These are phyloP conservation scores for Eristalinus aeneus DNA, from an alignment of 2,888 invertebrate species.

Conservation along the genomic window DNA sequence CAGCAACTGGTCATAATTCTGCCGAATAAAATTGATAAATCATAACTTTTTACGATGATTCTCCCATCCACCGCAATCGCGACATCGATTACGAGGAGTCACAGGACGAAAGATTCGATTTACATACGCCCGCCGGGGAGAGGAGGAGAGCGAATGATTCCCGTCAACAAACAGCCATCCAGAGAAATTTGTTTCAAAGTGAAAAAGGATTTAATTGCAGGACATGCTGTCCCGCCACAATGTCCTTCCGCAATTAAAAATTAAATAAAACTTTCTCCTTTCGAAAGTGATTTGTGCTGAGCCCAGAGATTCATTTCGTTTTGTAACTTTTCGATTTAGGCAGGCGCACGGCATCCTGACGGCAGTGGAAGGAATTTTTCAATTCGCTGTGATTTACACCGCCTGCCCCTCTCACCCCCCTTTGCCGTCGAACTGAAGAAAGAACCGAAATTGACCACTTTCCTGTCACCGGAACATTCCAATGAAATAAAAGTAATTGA, in stretches of 20 bases:
- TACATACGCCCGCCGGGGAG: neutral
- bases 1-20: slow-evolving; percentile 69
- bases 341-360: slow-evolving; percentile 48
- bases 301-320: slow-evolving; percentile 14
- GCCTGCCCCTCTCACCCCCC: neutral
- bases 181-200: neutral
- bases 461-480: slow-evolving; percentile 69
- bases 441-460: slow-evolving; percentile 68
- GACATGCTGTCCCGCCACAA: slow-evolving; percentile 31
- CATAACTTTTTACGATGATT: slow-evolving; percentile 70
- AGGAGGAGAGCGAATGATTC: neutral
- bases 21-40: slow-evolving; percentile 71
- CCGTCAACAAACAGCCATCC: neutral
- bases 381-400: slow-evolving; percentile 65
- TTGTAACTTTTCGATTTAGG: slow-evolving; percentile 62
- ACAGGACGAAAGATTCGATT: neutral
- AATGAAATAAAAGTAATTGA: slow-evolving; percentile 67
- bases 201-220: slow-evolving; percentile 57
- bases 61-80: slow-evolving; percentile 14
- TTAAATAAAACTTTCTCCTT: slow-evolving; percentile 62
- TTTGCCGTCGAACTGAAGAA: neutral
- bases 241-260: slow-evolving; percentile 70
- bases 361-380: slow-evolving; percentile 50
- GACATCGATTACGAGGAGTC: slow-evolving; percentile 55
- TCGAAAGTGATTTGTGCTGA: slow-evolving; percentile 63